A percentile compares a stretch with the other conserved stretches of the same genome.
Evolutionary conservation across 2,888 invertebrate species (phyloP).

Genomic region (Drosophila paranaensis): DNA sequence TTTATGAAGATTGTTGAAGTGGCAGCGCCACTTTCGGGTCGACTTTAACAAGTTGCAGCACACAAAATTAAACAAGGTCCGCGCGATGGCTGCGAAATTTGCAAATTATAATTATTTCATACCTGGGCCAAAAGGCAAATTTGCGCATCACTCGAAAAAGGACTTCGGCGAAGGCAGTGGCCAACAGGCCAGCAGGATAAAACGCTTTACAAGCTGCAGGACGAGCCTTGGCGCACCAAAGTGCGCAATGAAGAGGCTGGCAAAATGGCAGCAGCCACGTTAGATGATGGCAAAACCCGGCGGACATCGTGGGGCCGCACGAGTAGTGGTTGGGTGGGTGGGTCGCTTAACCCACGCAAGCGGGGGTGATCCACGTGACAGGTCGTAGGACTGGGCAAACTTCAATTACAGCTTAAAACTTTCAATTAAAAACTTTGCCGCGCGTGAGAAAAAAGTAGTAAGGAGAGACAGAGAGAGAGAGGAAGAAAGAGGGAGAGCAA

Average conservation of each 20-base stretch:
- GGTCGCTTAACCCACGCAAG: neutral
- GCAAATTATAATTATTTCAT: slow-evolving; percentile 75
- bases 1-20: slow-evolving; percentile 48
- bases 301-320: neutral
- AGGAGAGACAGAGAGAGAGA: neutral
- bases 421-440: slow-evolving; percentile 74
- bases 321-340: neutral
- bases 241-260: slow-evolving; percentile 64
- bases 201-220: slow-evolving; percentile 11
- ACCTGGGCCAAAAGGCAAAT: slow-evolving; percentile 70
- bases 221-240: slow-evolving; percentile 31
- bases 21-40: slow-evolving; percentile 43
- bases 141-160: slow-evolving; percentile 68
- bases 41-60: slow-evolving; percentile 68
- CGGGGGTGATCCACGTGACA: slow-evolving; percentile 37
- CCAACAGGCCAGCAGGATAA: slow-evolving; percentile 42
- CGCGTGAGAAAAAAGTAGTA: slow-evolving; percentile 51
- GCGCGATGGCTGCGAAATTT: slow-evolving; percentile 48
- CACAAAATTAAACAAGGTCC: slow-evolving; percentile 70
- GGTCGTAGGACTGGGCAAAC: slow-evolving; percentile 68
- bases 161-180: slow-evolving; percentile 36
- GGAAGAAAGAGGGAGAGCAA: neutral
- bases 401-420: slow-evolving; percentile 77
- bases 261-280: slow-evolving; percentile 58
- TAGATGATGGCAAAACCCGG: slow-evolving; percentile 17